phyloP scores from a whole-genome alignment of 2,888 invertebrate genomes.

The Empis stercorea region DNA sequence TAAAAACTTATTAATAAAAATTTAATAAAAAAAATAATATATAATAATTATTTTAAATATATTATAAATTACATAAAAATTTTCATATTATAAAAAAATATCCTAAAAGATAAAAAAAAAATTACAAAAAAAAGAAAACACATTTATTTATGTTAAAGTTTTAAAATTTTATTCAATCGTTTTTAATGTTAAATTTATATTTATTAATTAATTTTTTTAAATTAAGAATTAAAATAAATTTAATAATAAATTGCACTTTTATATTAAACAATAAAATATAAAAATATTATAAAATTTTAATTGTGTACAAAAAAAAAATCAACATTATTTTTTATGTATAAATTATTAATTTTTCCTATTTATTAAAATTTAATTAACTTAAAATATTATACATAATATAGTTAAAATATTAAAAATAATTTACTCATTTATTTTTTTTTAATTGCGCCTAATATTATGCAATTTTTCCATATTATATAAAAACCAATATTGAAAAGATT shows the following conservation, averaged over 20 bases:
- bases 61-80: not conserved
- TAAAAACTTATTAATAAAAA: not conserved
- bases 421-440: no score
- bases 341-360: no score
- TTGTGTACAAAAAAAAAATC: no score
- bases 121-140: not conserved
- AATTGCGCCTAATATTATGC: no score
- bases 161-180: not conserved
- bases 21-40: not conserved
- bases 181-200: not conserved
- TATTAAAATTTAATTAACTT: no score
- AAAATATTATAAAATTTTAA: no score
- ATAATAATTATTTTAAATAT: not conserved
- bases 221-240: not conserved
- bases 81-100: not conserved
- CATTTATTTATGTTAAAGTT: conserved; percentile 1
- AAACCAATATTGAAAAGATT: no score
- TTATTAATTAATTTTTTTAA: not conserved
- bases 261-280: no score
- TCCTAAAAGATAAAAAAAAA: not conserved
- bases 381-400: no score
- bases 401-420: no score
- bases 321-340: no score
- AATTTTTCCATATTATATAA: no score
- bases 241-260: not conserved